phyloP scores from a whole-genome alignment of 92 coral and sea anemone genomes.

The Phymanthus crucifer region DNA sequence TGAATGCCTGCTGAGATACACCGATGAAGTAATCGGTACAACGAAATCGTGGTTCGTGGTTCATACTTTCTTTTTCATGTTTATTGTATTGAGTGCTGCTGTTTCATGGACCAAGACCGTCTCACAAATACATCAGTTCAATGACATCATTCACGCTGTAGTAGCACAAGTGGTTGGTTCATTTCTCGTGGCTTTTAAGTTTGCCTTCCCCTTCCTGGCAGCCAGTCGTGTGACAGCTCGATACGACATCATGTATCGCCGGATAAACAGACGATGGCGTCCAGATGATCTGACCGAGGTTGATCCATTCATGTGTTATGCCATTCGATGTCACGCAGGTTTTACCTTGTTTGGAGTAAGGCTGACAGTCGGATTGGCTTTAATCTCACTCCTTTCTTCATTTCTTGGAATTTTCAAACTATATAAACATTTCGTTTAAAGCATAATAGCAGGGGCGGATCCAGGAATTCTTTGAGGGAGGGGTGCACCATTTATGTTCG shows the following conservation, averaged over 20 bases:
- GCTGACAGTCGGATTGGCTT: conserved; percentile 52
- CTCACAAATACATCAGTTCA: not conserved
- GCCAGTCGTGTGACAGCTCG: conserved; percentile 66
- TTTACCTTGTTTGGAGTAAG: conserved; percentile 47
- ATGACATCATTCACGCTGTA: conserved; percentile 19
- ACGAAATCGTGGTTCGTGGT: conserved; percentile 42
- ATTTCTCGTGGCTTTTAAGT: conserved; percentile 54
- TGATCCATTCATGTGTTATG: conserved; percentile 59
- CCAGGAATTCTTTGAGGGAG: no score
- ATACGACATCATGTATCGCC: conserved; percentile 54
- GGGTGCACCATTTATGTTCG: no score
- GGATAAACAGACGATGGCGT: conserved; percentile 45
- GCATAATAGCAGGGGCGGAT: no score
- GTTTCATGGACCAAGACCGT: not conserved
- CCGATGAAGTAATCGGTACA: conserved; percentile 39
- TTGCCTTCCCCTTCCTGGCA: conserved; percentile 63
- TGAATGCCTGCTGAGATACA: conserved; percentile 56
- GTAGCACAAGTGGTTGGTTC: conserved; percentile 56
- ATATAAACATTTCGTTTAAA: conserved; percentile 25
- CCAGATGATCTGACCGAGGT: conserved; percentile 42
- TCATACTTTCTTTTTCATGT: conserved; percentile 44
- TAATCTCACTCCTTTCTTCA: conserved; percentile 55
- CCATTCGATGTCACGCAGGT: conserved; percentile 58
- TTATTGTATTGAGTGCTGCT: conserved; percentile 21
- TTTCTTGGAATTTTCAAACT: conserved; percentile 61